Evolutionary conservation across 2,113 vertebrate species (phyloP).

Genomic region (Cynocephalus volans): DNA sequence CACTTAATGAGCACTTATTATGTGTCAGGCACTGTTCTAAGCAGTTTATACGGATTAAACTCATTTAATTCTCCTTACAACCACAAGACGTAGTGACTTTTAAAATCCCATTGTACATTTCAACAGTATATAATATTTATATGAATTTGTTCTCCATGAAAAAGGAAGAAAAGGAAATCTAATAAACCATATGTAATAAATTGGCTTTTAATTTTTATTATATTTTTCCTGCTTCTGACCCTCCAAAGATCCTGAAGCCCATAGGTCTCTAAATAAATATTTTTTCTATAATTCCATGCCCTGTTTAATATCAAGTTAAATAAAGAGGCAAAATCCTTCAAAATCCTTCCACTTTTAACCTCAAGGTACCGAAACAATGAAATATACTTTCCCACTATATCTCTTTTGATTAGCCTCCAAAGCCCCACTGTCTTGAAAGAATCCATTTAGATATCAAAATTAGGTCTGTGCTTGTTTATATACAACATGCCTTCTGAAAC

Average conservation of each 20-base stretch:
- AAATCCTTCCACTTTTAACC: slow-evolving; percentile 39
- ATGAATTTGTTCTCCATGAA: slow-evolving; percentile 17
- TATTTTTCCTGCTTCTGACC: slow-evolving; percentile 40
- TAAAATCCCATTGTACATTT: slow-evolving; percentile 8
- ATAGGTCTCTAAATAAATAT: neutral
- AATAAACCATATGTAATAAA: slow-evolving; percentile 14
- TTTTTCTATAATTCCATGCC: neutral
- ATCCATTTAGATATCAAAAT: slow-evolving; percentile 30
- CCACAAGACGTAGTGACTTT: slow-evolving; percentile 41
- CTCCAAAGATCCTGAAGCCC: neutral
- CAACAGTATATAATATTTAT: neutral
- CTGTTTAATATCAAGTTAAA: slow-evolving; percentile 4
- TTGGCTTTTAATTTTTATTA: neutral
- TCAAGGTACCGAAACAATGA: neutral
- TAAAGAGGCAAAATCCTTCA: neutral
- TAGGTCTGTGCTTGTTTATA: slow-evolving; percentile 49
- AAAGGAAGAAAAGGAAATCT: slow-evolving; percentile 49
- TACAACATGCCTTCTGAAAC: slow-evolving; percentile 43
- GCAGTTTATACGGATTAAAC: neutral
- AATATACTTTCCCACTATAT: neutral
- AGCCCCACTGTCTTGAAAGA: slow-evolving; percentile 34
- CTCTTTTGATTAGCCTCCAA: slow-evolving; percentile 23
- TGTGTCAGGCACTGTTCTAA: neutral
- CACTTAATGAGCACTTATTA: neutral
- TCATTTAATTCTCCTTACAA: neutral